A percentile compares a stretch with the other conserved stretches of the same genome.
phyloP scores from a whole-genome alignment of 2,797 vertebrate species.

The Intellagama lesueurii region DNA sequence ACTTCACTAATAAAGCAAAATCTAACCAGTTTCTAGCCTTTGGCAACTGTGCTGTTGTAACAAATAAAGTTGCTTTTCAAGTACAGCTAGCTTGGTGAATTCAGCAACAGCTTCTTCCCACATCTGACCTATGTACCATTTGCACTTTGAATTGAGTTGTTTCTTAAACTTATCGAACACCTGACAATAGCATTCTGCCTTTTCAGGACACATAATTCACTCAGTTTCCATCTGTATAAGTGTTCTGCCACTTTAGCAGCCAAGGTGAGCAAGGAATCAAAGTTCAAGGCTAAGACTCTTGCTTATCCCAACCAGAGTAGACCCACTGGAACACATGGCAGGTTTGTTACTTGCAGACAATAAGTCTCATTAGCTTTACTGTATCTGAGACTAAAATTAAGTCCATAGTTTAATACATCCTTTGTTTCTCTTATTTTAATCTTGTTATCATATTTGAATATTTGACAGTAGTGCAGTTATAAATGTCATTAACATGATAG shows the following conservation, averaged over 20 bases:
- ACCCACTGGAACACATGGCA: too few relatives aligned
- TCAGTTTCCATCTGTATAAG: constrained; percentile 64
- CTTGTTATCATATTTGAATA: background rate
- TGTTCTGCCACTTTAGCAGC: constrained; percentile 7
- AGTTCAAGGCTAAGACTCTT: background rate
- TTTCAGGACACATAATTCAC: constrained; percentile 64
- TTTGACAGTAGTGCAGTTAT: background rate
- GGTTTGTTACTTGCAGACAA: too few relatives aligned
- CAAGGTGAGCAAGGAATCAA: background rate
- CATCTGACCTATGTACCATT: constrained; percentile 59
- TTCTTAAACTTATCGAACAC: constrained; percentile 65
- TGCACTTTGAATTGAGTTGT: constrained; percentile 64
- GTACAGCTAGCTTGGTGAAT: constrained; percentile 60
- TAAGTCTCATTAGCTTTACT: too few relatives aligned
- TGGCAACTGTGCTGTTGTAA: constrained; percentile 54
- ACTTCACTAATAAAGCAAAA: constrained; percentile 53
- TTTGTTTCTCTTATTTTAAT: background rate
- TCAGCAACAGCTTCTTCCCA: constrained; percentile 57
- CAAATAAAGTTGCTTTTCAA: constrained; percentile 68
- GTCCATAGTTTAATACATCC: too few relatives aligned
- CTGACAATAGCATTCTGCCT: constrained; percentile 57
- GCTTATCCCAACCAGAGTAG: too few relatives aligned
- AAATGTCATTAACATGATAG: background rate
- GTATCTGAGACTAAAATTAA: too few relatives aligned
- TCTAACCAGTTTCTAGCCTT: constrained; percentile 51